Evolutionary conservation across 1,140 invertebrate species (phyloP).

Genomic region (Euschistus heros): DNA sequence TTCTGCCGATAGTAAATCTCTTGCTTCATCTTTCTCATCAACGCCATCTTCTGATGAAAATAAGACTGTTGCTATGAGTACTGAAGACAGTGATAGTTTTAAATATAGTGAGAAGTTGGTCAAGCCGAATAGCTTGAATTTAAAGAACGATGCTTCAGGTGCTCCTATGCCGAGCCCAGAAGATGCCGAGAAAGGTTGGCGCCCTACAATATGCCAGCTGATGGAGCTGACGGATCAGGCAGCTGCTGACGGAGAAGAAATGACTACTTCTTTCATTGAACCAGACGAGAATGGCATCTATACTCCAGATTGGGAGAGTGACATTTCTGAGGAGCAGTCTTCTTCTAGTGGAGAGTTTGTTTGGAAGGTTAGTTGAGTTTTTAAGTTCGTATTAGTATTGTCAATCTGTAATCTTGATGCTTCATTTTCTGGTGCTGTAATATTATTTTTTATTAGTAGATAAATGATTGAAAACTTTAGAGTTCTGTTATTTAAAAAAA

Average conservation of each 20-base stretch:
- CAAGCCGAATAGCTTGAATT: not conserved
- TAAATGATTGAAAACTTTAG: no score
- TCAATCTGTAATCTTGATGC: no score
- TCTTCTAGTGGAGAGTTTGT: slow-evolving; percentile 63
- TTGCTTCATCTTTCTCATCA: slow-evolving; percentile 26
- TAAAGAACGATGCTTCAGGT: not conserved
- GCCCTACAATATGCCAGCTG: slow-evolving; percentile 26
- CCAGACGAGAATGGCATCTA: slow-evolving; percentile 29
- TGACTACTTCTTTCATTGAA: slow-evolving; percentile 33
- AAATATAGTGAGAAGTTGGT: not conserved
- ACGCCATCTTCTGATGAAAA: slow-evolving; percentile 25
- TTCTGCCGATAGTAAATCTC: slow-evolving; percentile 21
- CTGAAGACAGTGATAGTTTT: slow-evolving; percentile 1
- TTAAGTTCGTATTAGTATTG: no score
- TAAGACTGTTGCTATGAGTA: slow-evolving; percentile 6
- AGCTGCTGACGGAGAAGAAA: slow-evolving; percentile 27
- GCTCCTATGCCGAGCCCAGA: slow-evolving; percentile 22
- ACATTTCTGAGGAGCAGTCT: slow-evolving; percentile 37
- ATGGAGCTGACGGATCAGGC: slow-evolving; percentile 27
- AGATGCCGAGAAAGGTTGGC: slow-evolving; percentile 29
- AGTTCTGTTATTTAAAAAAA: no score
- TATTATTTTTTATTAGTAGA: no score
- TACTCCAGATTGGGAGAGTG: slow-evolving; percentile 36
- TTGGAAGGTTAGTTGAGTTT: slow-evolving; percentile 47
- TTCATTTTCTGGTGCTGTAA: no score